Percentiles rank a stretch among this genome's conserved stretches.
Evolutionary conservation across 2,113 vertebrate species (phyloP).

Genomic region (Opisthocomus hoazin): DNA sequence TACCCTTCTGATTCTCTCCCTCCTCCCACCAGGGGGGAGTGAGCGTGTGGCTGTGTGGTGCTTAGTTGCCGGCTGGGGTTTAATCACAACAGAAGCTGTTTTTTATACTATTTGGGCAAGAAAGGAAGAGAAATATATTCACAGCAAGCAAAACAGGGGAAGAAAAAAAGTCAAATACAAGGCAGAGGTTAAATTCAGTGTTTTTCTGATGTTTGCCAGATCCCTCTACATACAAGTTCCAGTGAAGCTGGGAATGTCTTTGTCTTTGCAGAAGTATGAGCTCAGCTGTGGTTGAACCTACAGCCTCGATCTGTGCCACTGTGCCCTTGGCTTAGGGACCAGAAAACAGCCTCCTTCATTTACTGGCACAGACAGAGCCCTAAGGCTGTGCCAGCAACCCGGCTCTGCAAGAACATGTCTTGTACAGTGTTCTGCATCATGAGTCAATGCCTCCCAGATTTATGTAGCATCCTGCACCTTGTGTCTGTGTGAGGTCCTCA

Average conservation of each 20-base stretch:
- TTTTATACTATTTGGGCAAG: neutral
- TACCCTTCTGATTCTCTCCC: too few species aligned
- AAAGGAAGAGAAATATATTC: neutral
- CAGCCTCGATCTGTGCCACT: too few species aligned
- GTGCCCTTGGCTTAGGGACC: neutral
- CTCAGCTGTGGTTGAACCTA: neutral
- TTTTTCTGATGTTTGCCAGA: neutral
- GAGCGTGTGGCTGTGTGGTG: too few species aligned
- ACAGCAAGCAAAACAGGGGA: neutral
- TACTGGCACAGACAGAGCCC: rapidly evolving
- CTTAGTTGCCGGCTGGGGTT: too few species aligned
- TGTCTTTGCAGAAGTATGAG: neutral
- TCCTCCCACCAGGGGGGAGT: too few species aligned
- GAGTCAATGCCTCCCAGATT: neutral
- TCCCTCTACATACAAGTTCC: neutral
- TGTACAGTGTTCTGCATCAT: neutral
- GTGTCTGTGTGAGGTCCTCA: neutral
- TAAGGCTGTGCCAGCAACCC: neutral
- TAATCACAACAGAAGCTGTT: neutral
- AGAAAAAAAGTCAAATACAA: neutral
- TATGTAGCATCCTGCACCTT: rapidly evolving
- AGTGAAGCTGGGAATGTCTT: neutral
- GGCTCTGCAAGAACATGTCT: neutral
- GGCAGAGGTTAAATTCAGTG: neutral
- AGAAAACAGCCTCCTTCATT: neutral